Evolutionary conservation across 2,113 vertebrate species (phyloP).

Genomic region (Odocoileus hemionus): DNA sequence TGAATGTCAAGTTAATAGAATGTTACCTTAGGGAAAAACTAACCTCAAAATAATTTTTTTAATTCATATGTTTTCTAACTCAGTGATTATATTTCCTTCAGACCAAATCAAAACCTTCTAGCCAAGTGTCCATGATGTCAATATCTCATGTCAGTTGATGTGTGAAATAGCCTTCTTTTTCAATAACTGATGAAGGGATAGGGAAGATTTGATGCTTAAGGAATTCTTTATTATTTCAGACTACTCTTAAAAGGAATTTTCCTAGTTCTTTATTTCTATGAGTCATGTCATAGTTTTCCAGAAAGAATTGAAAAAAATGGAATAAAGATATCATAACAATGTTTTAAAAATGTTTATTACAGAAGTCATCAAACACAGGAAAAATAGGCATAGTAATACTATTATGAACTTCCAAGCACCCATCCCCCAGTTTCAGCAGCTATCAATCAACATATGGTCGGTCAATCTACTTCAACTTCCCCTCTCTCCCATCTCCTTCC

Average conservation of each 20-base stretch:
- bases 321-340: not conserved
- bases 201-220: slow-evolving; percentile 31
- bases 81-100: not conserved
- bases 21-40: not conserved
- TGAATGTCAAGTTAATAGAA: not conserved
- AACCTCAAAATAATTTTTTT: not conserved
- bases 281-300: slow-evolving; percentile 19
- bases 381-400: not conserved
- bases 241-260: not conserved
- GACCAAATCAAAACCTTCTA: not conserved
- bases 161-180: slow-evolving; percentile 21
- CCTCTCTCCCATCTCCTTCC: too few relatives aligned
- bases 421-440: not conserved
- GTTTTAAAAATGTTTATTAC: not conserved
- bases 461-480: not conserved
- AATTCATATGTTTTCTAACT: not conserved
- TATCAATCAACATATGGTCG: not conserved
- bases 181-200: slow-evolving; percentile 22
- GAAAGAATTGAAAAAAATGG: not conserved
- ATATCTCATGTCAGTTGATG: not conserved
- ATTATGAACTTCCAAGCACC: not conserved
- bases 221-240: slow-evolving; percentile 34
- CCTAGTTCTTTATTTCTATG: slow-evolving; percentile 11
- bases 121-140: not conserved
- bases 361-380: not conserved